A percentile compares a stretch with the other conserved stretches of the same genome.
Evolutionary conservation across 2,797 vertebrate genomes (phyloP).

Genomic region (Acanthornis magna): DNA sequence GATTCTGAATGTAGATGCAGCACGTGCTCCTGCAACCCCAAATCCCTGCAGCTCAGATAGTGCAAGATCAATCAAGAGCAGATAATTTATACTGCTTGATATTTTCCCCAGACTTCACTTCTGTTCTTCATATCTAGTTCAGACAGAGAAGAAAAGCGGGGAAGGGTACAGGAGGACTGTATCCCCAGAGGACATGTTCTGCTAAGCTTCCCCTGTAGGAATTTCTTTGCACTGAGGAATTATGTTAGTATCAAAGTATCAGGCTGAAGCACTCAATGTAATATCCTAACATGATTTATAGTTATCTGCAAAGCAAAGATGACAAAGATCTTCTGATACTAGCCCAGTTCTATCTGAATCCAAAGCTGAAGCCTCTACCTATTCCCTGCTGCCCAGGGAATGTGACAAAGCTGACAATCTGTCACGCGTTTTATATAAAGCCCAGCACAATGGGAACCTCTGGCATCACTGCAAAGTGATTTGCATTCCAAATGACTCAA

Average conservation of each 20-base stretch:
- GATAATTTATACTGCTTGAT: background rate
- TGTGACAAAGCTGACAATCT: slow-evolving; percentile 48
- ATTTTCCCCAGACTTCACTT: background rate
- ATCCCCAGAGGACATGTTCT: background rate
- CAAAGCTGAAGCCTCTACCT: slow-evolving; percentile 8
- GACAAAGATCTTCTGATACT: background rate
- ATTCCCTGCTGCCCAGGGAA: slow-evolving; percentile 3
- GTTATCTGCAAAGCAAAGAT: background rate
- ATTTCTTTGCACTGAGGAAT: background rate
- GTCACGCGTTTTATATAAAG: slow-evolving; percentile 31
- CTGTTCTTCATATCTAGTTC: background rate
- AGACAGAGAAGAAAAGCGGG: background rate
- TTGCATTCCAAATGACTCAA: slow-evolving; percentile 58
- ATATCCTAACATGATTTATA: background rate
- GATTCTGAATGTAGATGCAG: background rate
- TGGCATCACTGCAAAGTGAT: slow-evolving; percentile 49
- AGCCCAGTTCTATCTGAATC: background rate
- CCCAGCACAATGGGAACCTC: slow-evolving; percentile 48
- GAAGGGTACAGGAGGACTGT: background rate
- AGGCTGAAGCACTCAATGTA: background rate
- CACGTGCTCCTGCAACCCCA: background rate
- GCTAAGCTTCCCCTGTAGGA: background rate
- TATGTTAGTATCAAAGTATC: background rate
- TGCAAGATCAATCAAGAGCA: background rate
- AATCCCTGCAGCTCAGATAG: background rate